These are phyloP conservation scores for Bufotes viridis DNA, from an alignment of 2,797 vertebrate species.

Conservation along the genomic window DNA sequence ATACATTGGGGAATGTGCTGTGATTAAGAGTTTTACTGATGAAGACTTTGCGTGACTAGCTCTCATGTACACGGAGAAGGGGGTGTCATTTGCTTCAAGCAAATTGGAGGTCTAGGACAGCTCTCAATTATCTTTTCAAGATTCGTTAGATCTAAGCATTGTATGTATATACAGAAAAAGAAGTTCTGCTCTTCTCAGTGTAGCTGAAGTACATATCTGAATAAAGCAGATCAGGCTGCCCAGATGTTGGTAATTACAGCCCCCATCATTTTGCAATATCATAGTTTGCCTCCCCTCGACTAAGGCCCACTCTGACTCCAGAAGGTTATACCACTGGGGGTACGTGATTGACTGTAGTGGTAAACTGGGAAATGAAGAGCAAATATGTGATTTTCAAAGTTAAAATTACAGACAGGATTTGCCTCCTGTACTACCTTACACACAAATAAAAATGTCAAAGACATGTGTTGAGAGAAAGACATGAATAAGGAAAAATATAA, in stretches of 20 bases:
- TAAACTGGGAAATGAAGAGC: background rate
- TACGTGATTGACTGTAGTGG: background rate
- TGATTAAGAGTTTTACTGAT: background rate
- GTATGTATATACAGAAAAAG: background rate
- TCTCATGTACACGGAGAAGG: background rate
- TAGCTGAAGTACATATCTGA: background rate
- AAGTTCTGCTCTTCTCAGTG: background rate
- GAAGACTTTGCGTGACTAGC: conserved; percentile 57
- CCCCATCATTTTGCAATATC: conserved; percentile 5
- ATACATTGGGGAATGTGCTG: conserved; percentile 48
- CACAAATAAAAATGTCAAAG: conserved; percentile 11
- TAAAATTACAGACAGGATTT: background rate
- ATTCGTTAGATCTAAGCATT: conserved; percentile 28
- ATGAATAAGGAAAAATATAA: background rate
- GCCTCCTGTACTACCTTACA: background rate
- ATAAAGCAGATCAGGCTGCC: conserved; percentile 11
- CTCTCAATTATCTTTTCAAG: conserved; percentile 37
- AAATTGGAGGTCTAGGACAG: conserved; percentile 28
- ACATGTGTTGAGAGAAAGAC: background rate
- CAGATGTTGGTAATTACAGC: conserved; percentile 43
- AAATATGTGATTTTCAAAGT: background rate
- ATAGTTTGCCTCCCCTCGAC: background rate
- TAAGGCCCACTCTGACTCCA: background rate
- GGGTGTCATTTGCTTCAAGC: conserved; percentile 43
- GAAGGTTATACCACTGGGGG: conserved; percentile 1